These are phyloP conservation scores for Temnothorax curvispinosus DNA, from an alignment of 1,140 invertebrate species.

Conservation along the genomic window DNA sequence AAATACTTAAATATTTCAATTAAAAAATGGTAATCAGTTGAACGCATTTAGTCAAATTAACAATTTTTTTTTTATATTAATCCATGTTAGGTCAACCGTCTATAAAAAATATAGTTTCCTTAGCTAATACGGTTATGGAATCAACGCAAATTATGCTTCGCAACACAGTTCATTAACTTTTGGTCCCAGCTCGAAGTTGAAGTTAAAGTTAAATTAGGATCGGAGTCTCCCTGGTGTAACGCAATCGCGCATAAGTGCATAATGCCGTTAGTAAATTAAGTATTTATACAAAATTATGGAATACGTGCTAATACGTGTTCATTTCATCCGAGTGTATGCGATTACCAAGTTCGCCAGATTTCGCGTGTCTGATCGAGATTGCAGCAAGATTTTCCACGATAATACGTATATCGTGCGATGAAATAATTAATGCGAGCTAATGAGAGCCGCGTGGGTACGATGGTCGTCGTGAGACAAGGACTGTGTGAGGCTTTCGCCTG, in stretches of 20 bases:
- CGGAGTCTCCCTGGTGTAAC: neutral
- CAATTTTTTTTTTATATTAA: too few species aligned
- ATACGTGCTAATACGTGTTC: neutral
- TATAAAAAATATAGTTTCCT: neutral
- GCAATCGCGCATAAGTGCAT: neutral
- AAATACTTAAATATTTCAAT: too few species aligned
- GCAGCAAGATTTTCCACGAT: slow-evolving; percentile 2
- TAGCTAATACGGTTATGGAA: neutral
- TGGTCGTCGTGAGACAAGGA: slow-evolving; percentile 23
- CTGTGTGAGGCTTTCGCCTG: neutral
- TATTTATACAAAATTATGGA: slow-evolving; percentile 9
- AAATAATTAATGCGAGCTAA: slow-evolving; percentile 47
- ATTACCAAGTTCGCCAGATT: slow-evolving; percentile 7
- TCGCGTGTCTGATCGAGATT: slow-evolving; percentile 11
- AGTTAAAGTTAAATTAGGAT: slow-evolving; percentile 21
- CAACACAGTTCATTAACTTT: slow-evolving; percentile 43
- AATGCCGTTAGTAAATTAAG: slow-evolving; percentile 16
- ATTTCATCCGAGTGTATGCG: neutral
- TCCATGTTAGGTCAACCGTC: neutral
- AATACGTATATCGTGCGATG: slow-evolving; percentile 7
- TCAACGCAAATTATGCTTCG: neutral
- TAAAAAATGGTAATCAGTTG: too few species aligned
- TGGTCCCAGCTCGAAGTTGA: neutral
- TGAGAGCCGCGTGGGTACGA: slow-evolving; percentile 18
- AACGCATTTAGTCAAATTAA: too few species aligned